Evolutionary conservation across 2,888 invertebrate species (phyloP).

Genomic region (Antheraea assamensis): DNA sequence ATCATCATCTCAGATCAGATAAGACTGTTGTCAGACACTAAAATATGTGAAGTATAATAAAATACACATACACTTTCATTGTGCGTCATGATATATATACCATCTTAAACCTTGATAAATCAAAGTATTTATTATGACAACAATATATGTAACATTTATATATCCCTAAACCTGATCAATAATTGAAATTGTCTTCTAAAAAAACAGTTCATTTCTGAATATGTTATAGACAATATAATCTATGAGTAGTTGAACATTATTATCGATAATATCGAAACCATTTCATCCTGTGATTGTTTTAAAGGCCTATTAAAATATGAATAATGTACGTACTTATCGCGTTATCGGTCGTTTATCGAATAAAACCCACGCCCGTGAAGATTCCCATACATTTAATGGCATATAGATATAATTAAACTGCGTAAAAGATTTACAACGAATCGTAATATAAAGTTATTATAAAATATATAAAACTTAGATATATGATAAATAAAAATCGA

Average conservation of each 20-base stretch:
- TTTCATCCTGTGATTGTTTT: slow-evolving; percentile 17
- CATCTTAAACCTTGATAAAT: too few species aligned
- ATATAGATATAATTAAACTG: slow-evolving; percentile 7
- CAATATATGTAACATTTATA: too few species aligned
- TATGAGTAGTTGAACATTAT: slow-evolving; percentile 1
- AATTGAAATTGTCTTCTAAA: too few species aligned
- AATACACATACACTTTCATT: too few species aligned
- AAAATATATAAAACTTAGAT: background rate
- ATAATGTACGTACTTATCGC: slow-evolving; percentile 21
- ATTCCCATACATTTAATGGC: slow-evolving; percentile 16
- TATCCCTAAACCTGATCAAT: too few species aligned
- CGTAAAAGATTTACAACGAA: background rate
- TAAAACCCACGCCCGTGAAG: slow-evolving; percentile 13
- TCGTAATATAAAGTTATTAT: slow-evolving; percentile 4
- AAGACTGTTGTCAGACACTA: too few species aligned
- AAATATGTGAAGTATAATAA: too few species aligned
- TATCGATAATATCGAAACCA: slow-evolving; percentile 19
- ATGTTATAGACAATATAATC: background rate
- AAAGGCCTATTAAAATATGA: slow-evolving; percentile 24
- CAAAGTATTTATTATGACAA: too few species aligned
- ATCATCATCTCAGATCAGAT: too few species aligned
- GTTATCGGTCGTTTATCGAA: slow-evolving; percentile 18
- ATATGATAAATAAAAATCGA: too few species aligned
- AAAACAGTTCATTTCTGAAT: background rate
- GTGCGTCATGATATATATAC: too few species aligned